Evolutionary conservation across 2,888 invertebrate species (phyloP), one percentile per base, ranked within the genome.

Genomic region (Cryptops parisi): DNA sequence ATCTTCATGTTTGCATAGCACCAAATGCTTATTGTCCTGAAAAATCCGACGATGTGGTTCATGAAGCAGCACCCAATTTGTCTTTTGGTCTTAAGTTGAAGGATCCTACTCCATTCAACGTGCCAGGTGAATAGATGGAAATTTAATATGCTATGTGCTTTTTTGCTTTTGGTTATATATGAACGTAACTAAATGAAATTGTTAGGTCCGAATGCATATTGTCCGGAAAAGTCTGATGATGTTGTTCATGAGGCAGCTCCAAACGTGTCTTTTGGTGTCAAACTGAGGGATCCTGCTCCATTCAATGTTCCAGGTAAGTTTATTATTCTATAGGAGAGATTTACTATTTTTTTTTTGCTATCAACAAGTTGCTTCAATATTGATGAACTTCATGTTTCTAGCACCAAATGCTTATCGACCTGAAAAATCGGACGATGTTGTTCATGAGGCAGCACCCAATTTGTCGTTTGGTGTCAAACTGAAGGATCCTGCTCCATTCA

Each of bases 401-500:
- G 87, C 88, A 5, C 90, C 90, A 0, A 88, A 89, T n/a, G 85
- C 87, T 68, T 90, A 90, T 68, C 68, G 65, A 59, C 82, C 87
- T 1, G 79, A 80, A 63, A 82, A 81, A 61, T 77, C 82, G 0
- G 77, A 79, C 38, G 74, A 74, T 59, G 63, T 60, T n/a, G 62
- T 65, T 41, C 63, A 72, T 33, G 78, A 78, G 61, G 75, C 72
- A 60, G 77, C 80, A 24, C 75, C 78, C 49, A 81, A 76, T 62
- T 83, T 77, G 64, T 80, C 82, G 0, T 79, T 85, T 66, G 82
- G 83, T 24, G 73, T 80, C 59, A 84, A 80, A 67, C 76, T 33
- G 19, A 38, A 48, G 33, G 48, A 17, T 48, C 27, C 27, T 48
- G n/a, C 19, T 21, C 27, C 5, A 19, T n/a, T n/a, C 21, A 27